A percentile compares a stretch with the other conserved stretches of the same genome.
Evolutionary conservation across 2,888 invertebrate species (phyloP).

Genomic region (Dicyrtomina minuta): DNA sequence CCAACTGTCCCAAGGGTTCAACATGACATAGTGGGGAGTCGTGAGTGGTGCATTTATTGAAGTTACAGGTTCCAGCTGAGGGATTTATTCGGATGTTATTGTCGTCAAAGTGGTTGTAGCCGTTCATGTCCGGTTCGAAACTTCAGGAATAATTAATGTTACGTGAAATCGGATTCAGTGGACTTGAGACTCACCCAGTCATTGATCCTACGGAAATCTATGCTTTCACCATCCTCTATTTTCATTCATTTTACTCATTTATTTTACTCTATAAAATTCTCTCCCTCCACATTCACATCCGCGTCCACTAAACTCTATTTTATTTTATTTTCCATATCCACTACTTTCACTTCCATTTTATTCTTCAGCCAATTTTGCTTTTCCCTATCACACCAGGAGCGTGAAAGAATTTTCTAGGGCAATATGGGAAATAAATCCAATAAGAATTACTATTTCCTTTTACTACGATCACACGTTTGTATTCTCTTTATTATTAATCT

Average conservation of each 20-base stretch:
- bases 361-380: background rate
- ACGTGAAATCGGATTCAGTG: conserved; percentile 30
- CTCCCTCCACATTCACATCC: background rate
- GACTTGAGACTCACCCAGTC: background rate
- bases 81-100: conserved; percentile 34
- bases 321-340: background rate
- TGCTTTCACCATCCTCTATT: background rate
- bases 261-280: background rate
- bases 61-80: conserved; percentile 29
- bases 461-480: no score
- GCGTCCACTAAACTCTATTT: background rate
- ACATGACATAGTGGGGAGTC: conserved; percentile 23
- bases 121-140: conserved; percentile 23
- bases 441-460: background rate
- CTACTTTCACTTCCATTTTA: background rate
- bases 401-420: no score
- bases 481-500: no score
- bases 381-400: no score
- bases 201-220: conserved; percentile 14
- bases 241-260: no score
- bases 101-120: conserved; percentile 27
- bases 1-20: conserved; percentile 2
- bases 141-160: conserved; percentile 36
- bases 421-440: background rate
- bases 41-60: conserved; percentile 30